These are phyloP conservation scores for Salvelinus fontinalis DNA, from an alignment of 2,113 vertebrate species.

Conservation along the genomic window DNA sequence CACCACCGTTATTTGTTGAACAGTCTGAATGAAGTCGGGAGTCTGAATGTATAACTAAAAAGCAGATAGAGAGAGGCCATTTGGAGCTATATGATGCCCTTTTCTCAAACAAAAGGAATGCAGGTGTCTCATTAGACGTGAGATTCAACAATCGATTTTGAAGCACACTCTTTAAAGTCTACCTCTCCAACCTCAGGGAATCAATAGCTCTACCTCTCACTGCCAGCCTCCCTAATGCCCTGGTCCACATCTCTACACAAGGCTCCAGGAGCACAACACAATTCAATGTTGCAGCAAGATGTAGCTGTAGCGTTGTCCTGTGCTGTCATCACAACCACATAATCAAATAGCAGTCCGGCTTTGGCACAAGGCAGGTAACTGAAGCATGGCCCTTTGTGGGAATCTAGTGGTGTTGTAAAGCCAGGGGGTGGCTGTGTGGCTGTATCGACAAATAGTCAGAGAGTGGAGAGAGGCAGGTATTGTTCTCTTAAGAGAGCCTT, in stretches of 20 bases:
- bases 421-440: constrained; percentile 1
- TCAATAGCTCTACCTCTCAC: constrained; percentile 64
- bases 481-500: constrained; percentile 46
- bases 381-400: constrained; percentile 20
- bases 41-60: constrained; percentile 43
- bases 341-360: constrained; percentile 51
- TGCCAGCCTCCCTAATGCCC: constrained; percentile 35
- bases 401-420: constrained; percentile 22
- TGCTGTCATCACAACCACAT: constrained; percentile 50
- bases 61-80: constrained; percentile 19
- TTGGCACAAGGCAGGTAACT: constrained; percentile 36
- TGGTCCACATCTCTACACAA: constrained; percentile 48
- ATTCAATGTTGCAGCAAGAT: constrained; percentile 71
- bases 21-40: constrained; percentile 17
- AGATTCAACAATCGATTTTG: constrained; percentile 71
- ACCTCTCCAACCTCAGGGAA: constrained; percentile 50
- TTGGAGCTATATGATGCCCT: too few species aligned
- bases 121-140: constrained; percentile 75
- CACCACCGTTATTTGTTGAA: constrained; percentile 49
- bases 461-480: constrained; percentile 14
- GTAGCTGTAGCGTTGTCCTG: constrained; percentile 33
- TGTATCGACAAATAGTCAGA: neutral
- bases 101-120: constrained; percentile 20
- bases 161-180: constrained; percentile 46
- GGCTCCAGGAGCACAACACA: constrained; percentile 48